These are phyloP conservation scores for Dromaius novaehollandiae DNA, from an alignment of 2,113 vertebrate species.

Conservation along the genomic window DNA sequence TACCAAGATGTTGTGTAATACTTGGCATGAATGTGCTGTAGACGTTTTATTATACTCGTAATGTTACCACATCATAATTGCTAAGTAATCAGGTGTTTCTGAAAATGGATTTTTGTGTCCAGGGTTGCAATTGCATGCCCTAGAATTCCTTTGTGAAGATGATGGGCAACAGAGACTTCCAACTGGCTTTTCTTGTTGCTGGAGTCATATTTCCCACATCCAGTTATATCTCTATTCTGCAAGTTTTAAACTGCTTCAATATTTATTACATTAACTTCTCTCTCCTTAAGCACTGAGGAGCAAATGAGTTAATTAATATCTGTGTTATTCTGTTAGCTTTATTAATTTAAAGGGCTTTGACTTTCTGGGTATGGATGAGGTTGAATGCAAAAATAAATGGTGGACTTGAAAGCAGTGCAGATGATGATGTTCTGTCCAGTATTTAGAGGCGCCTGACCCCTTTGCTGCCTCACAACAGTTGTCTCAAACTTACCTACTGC, in stretches of 20 bases:
- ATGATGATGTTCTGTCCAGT: neutral
- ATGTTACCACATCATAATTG: conserved; percentile 43
- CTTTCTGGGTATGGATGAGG: neutral
- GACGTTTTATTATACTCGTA: neutral
- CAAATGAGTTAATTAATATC: neutral
- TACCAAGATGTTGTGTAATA: conserved; percentile 32
- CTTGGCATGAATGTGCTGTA: conserved; percentile 22
- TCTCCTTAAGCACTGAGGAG: neutral
- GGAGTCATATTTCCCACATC: neutral
- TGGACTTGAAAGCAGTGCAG: neutral
- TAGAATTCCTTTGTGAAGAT: neutral
- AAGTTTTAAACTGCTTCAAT: neutral
- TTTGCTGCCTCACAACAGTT: neutral
- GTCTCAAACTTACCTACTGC: neutral
- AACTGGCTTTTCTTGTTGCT: neutral
- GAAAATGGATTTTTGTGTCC: conserved; percentile 33
- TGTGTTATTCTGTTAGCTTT: neutral
- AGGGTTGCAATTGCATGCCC: neutral
- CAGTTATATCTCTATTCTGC: neutral
- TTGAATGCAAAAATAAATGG: neutral
- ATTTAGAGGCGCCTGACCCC: neutral
- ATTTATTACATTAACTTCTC: neutral
- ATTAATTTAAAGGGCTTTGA: neutral
- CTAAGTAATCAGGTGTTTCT: conserved; percentile 22
- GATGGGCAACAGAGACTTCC: neutral